Evolutionary conservation across 1,140 invertebrate genomes (phyloP).

Genomic region (Patella vulgata): DNA sequence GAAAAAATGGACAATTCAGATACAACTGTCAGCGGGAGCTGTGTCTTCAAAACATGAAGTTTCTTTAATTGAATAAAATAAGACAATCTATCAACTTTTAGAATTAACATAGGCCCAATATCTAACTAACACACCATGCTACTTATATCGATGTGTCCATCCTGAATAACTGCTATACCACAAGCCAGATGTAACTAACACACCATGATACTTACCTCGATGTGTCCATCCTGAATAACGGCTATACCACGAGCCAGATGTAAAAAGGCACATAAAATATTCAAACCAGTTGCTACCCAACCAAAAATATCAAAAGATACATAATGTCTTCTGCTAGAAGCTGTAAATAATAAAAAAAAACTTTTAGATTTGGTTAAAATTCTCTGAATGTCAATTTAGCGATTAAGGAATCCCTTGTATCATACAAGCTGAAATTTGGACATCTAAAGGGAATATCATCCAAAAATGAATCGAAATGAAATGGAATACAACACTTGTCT

Average conservation of each 20-base stretch:
- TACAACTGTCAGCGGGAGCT: no score
- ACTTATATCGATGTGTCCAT: conserved; percentile 38
- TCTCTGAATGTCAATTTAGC: not conserved
- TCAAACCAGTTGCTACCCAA: conserved; percentile 23
- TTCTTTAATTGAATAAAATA: no score
- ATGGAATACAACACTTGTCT: no score
- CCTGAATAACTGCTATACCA: conserved; percentile 33
- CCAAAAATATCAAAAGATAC: conserved; percentile 24
- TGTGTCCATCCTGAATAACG: conserved; percentile 32
- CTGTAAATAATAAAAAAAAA: conserved; percentile 23
- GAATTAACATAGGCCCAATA: no score
- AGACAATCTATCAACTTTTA: no score
- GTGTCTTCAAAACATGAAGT: no score
- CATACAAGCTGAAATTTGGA: no score
- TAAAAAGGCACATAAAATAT: conserved; percentile 30
- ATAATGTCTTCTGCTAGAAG: conserved; percentile 17
- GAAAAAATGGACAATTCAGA: no score
- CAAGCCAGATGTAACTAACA: no score
- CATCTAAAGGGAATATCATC: no score
- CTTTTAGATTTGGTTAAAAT: not conserved
- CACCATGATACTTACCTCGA: conserved; percentile 41
- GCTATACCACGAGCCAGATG: conserved; percentile 35
- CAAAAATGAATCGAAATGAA: no score
- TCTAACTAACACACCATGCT: no score
- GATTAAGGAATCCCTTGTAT: not conserved